These are phyloP conservation scores for Drosophila paulistorum DNA, from an alignment of 1,140 invertebrate species.

Conservation along the genomic window DNA sequence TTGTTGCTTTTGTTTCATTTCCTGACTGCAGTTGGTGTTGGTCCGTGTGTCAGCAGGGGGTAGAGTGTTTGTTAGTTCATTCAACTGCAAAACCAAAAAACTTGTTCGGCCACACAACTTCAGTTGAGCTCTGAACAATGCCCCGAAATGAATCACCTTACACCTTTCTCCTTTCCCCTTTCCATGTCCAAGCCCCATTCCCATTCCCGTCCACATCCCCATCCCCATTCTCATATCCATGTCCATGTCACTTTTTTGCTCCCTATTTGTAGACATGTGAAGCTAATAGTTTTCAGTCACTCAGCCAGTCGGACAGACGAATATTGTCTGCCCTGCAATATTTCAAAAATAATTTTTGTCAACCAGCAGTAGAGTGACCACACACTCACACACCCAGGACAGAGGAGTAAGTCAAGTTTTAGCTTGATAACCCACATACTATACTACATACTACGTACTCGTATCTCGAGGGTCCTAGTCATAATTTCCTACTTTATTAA, in stretches of 20 bases:
- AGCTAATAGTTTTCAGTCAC: conserved; percentile 55
- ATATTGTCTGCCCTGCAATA: conserved; percentile 23
- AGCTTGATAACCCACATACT: conserved; percentile 44
- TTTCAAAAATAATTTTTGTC: conserved; percentile 44
- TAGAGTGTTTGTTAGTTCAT: conserved; percentile 3
- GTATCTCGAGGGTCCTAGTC: conserved; percentile 30
- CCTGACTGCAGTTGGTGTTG: conserved; percentile 22
- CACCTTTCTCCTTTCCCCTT: neutral
- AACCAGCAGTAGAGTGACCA: neutral
- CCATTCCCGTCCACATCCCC: too few relatives aligned
- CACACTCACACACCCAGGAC: neutral
- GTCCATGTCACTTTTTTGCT: neutral
- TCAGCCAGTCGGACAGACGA: conserved; percentile 13
- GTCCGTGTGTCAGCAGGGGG: neutral
- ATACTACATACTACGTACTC: neutral
- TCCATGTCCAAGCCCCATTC: neutral
- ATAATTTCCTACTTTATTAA: conserved; percentile 44
- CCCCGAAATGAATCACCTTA: conserved; percentile 15
- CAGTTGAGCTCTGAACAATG: conserved; percentile 24
- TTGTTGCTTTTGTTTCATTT: conserved; percentile 36
- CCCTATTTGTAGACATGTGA: conserved; percentile 33
- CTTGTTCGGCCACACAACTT: conserved; percentile 31
- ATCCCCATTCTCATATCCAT: neutral
- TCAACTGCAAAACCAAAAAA: conserved; percentile 48
- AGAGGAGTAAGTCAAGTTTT: conserved; percentile 2